Percentiles rank a stretch among this genome's conserved stretches.
phyloP scores from a whole-genome alignment of 2,888 invertebrate species.

The Agrochola litura region DNA sequence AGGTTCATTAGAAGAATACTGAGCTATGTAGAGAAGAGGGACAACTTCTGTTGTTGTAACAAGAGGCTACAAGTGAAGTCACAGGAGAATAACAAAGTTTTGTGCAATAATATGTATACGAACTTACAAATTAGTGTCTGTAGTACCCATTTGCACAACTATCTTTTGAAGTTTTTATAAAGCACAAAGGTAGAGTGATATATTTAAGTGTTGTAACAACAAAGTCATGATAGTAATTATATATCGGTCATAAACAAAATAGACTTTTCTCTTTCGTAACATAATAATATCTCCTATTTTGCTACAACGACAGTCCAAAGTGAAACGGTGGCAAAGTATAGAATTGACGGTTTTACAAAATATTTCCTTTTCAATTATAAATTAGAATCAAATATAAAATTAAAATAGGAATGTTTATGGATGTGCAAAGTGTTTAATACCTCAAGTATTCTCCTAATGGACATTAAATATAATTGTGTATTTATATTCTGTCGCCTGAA shows the following conservation, averaged over 20 bases:
- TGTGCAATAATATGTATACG: slow-evolving; percentile 28
- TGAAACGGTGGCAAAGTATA: slow-evolving; percentile 18
- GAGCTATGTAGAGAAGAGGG: slow-evolving; percentile 6
- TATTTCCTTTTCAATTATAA: slow-evolving; percentile 1
- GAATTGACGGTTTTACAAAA: slow-evolving; percentile 18
- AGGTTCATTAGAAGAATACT: slow-evolving; percentile 55
- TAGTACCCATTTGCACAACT: slow-evolving; percentile 9
- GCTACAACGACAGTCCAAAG: slow-evolving; percentile 11
- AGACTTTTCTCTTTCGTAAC: not conserved
- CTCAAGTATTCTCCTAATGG: slow-evolving; percentile 53
- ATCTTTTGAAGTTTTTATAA: slow-evolving; percentile 4
- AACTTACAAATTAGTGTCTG: slow-evolving; percentile 17
- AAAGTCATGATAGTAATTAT: slow-evolving; percentile 3
- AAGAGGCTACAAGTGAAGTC: not conserved
- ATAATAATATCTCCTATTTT: slow-evolving; percentile 1
- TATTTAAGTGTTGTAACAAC: slow-evolving; percentile 6
- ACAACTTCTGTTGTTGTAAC: slow-evolving; percentile 15
- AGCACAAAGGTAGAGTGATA: slow-evolving; percentile 14
- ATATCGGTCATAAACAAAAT: not conserved
- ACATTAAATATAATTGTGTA: slow-evolving; percentile 60
- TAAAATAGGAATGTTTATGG: slow-evolving; percentile 2
- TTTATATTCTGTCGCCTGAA: slow-evolving; percentile 73
- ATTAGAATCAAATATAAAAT: slow-evolving; percentile 10
- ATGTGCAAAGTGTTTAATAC: slow-evolving; percentile 18
- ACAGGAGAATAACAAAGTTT: not conserved